Base-by-base conservation (phyloP, 2,797 vertebrate genomes). In the Syngnathus rostellatus region DNA sequence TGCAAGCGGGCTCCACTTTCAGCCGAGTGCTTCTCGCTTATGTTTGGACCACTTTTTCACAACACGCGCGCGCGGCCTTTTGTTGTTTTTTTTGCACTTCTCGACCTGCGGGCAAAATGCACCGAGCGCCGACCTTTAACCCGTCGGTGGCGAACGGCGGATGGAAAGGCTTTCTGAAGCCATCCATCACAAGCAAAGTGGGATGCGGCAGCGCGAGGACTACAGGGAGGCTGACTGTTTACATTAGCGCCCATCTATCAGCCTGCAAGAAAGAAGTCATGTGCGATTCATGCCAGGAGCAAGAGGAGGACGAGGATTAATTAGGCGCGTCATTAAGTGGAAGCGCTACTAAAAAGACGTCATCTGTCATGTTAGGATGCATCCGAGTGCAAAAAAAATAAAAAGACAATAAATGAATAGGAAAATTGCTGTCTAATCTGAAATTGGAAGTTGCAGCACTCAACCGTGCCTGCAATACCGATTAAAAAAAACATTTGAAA, bases 131-230 rank as follows among this genome's bases (percentile, higher is more conserved):
- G 85, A 75, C 86, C 85, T 88, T 84, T 88, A 81, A 83, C 87
- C 85, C 73, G 76, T 77, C 72, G 23, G 81, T 71, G 82, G 73
- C 81, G 82, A 14, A 31, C 14, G 43, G 43, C 43, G 43, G 84
- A 87, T 87, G 82, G 79, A 85, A 85, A 87, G 77, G 80, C 81
- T 88, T 23, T 85, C 83, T 81, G 74, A 82, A 83, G 62, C 79
- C 85, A 87, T 89, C 85, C 77, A 81, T 89, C 87, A 88, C 85
- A 80, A 76, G 79, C 81, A 82, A 41, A 84, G 80, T 81, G 84
- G 84, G 81, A 76, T 75, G 67, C 69, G 58, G 72, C 66, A 82
- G 77, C 74, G 65, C 75, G 59, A 70, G 73, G 73, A 75, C 50
- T 51, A 70, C 62, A 81, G 72, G 72, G 67, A 76, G 75, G 70